Conservation (phyloP, 1,140 invertebrate genomes). For the Pogonognathellus flavescens region DNA sequence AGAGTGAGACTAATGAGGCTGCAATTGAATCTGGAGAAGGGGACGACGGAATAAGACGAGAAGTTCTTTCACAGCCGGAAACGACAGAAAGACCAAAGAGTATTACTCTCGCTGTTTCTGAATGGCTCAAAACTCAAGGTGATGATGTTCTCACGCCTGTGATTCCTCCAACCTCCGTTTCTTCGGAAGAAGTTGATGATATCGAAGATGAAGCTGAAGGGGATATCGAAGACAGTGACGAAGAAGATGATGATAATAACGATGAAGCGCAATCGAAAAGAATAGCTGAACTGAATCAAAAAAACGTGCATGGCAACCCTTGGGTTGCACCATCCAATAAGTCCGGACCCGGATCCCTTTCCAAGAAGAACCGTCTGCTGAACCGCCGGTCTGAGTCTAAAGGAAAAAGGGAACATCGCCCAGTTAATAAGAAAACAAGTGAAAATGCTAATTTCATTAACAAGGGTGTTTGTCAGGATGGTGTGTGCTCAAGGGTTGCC, state of each 20-base stretch:
- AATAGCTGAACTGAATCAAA: constrained; percentile 59
- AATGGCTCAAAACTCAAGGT: constrained; percentile 67
- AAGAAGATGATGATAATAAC: constrained; percentile 59
- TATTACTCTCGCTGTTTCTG: constrained; percentile 66
- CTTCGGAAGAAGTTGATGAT: constrained; percentile 54
- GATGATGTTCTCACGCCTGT: constrained; percentile 65
- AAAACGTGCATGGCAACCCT: constrained; percentile 67
- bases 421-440: constrained; percentile 48
- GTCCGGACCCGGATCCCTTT: constrained; percentile 26
- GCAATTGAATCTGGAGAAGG: background rate
- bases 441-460: constrained; percentile 19
- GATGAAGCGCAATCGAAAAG: background rate
- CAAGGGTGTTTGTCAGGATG: constrained; percentile 55
- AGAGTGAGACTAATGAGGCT: constrained; percentile 6
- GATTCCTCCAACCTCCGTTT: constrained; percentile 31
- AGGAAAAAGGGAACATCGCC: constrained; percentile 40
- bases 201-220: constrained; percentile 53
- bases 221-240: constrained; percentile 52
- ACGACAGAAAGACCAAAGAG: constrained; percentile 61
- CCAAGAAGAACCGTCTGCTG: constrained; percentile 52
- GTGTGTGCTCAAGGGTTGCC: constrained; percentile 64
- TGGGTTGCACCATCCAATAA: constrained; percentile 66
- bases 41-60: background rate
- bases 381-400: constrained; percentile 39
- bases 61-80: constrained; percentile 17